A percentile compares a stretch with the other conserved stretches of the same genome.
phyloP scores from a whole-genome alignment of 2,113 vertebrate genomes.

The Limnothrissa miodon region DNA sequence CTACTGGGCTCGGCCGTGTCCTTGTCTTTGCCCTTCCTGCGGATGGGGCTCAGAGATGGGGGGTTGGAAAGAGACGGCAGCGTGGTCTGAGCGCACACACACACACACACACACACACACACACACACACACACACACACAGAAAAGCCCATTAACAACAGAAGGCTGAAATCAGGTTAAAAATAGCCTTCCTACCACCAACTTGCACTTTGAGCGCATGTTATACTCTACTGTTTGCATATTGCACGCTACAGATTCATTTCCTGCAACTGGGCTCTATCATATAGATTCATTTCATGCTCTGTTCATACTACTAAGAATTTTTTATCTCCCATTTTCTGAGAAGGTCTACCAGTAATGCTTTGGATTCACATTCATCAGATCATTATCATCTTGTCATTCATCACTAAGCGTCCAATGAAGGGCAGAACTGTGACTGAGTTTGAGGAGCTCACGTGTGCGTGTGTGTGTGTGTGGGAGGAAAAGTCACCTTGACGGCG shows the following conservation, averaged over 20 bases:
- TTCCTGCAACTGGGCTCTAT: too few relatives aligned
- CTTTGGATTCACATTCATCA: background rate
- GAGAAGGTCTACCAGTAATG: too few relatives aligned
- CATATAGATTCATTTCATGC: background rate
- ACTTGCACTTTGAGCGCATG: background rate
- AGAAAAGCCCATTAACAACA: background rate
- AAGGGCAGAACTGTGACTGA: background rate
- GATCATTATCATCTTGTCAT: background rate
- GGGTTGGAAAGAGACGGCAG: constrained; percentile 91
- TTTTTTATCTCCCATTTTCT: background rate
- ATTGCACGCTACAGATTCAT: background rate
- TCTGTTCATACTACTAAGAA: background rate
- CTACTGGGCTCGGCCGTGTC: constrained; percentile 76
- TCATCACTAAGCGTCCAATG: background rate
- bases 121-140: too few relatives aligned
- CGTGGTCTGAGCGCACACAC: constrained; percentile 79
- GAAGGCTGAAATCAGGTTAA: background rate
- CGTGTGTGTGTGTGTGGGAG: too few relatives aligned
- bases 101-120: too few relatives aligned
- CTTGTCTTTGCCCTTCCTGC: constrained; percentile 92
- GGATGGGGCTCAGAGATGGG: constrained; percentile 92
- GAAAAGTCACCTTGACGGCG: constrained; percentile 78
- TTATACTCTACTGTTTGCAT: background rate
- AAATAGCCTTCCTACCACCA: background rate
- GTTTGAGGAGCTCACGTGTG: too few relatives aligned